A percentile compares a stretch with the other conserved stretches of the same genome.
phyloP scores from a whole-genome alignment of 2,888 invertebrate species.

The Cosmia pyralina region DNA sequence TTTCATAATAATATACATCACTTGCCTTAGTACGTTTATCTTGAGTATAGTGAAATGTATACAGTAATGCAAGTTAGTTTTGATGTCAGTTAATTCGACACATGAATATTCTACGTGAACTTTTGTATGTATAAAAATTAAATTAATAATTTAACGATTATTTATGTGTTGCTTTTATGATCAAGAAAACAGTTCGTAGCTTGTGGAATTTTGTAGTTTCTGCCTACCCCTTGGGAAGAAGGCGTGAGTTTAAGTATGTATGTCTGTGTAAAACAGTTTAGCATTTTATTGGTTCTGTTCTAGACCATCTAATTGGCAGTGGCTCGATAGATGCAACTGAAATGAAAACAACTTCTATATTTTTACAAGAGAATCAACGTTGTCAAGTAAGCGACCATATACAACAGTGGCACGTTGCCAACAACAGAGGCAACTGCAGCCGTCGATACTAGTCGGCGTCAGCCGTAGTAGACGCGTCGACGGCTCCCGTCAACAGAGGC shows the following conservation, averaged over 20 bases:
- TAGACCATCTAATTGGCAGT: neutral
- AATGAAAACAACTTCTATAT: neutral
- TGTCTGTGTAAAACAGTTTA: neutral
- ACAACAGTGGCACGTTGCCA: too few relatives aligned
- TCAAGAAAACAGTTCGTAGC: neutral
- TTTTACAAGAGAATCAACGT: neutral
- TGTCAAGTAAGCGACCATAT: too few relatives aligned
- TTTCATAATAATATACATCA: constrained; percentile 66
- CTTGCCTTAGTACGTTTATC: constrained; percentile 43
- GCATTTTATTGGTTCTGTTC: too few relatives aligned
- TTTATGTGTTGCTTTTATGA: neutral
- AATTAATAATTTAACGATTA: too few relatives aligned
- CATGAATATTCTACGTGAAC: neutral
- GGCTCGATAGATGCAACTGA: neutral
- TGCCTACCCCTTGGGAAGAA: neutral
- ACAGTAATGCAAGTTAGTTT: constrained; percentile 18
- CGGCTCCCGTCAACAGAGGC: too few relatives aligned
- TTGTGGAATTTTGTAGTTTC: neutral
- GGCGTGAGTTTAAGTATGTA: neutral
- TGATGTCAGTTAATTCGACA: neutral
- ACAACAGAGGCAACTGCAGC: too few relatives aligned
- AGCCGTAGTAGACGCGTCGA: too few relatives aligned
- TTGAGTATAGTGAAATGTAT: constrained; percentile 9
- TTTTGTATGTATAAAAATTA: neutral
- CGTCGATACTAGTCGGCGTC: too few relatives aligned